Base-by-base conservation (phyloP, 2,888 invertebrate species). In the Margaritifera margaritifera region DNA sequence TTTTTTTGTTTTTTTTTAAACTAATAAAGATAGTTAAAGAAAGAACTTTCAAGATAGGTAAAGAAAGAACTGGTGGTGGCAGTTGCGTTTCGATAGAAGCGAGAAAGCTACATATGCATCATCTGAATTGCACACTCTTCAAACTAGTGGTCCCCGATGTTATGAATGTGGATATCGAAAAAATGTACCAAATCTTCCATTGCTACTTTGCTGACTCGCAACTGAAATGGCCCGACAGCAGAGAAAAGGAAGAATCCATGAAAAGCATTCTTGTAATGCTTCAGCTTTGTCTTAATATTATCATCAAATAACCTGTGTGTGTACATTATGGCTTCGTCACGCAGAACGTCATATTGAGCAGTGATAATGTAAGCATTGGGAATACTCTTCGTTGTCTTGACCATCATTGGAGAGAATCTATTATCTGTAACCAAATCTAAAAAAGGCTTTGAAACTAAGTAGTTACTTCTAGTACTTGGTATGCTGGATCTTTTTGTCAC, bases 291-390 rank as follows among this genome's bases (percentile, higher is more conserved):
- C 50, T 84, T 81, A 18, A 86, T 84, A 1, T 81, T 84, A 18
- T 73, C 78, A 42, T 81, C 81, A 69, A 79, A 70, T 60, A 90
- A 76, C 69, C 89, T 74, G 50, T 86, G 77, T 0, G 86, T 86
- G 70, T 89, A 90, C 84, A 90, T 85, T 8, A 88, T 74, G 19
- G 86, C 88, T 70, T 90, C 90, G 73, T 90, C 90, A 4, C 90
- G 75, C 18, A 90, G 81, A 4, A 89, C 86, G 69, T 90, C 90
- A 74, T 86, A 89, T 59, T 90, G 87, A 51, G 88, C 86, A 22
- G 90, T 89, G 15, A 89, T 79, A 57, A 90, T 79, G 64, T 89
- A 88, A 3, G 89, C 82, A 52, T 83, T 79, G 1, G 90, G 88
- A 55, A 89, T 73, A 18, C 80, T 83, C 11, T 71, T 68, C 19